These are phyloP conservation scores for Panzeria rudis DNA, from an alignment of 2,888 invertebrate genomes.

Conservation along the genomic window DNA sequence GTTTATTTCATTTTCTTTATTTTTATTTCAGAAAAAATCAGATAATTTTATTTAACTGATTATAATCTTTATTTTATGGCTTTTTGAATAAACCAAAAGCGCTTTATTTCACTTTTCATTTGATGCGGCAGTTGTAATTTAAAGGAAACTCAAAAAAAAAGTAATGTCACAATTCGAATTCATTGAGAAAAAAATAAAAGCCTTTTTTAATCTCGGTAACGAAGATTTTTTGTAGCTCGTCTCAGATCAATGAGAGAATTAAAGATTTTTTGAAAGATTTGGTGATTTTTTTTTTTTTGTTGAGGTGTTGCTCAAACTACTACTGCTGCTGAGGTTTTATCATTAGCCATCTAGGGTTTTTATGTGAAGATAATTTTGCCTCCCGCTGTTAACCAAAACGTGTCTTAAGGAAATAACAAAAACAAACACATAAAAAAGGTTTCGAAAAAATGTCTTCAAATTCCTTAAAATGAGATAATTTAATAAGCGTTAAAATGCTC, in stretches of 20 bases:
- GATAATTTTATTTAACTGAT: constrained; percentile 32
- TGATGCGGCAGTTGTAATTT: constrained; percentile 7
- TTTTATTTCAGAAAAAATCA: constrained; percentile 3
- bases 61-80: constrained; percentile 50
- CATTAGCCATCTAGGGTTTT: constrained; percentile 23
- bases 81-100: neutral
- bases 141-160: constrained; percentile 37
- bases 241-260: constrained; percentile 61
- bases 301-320: constrained; percentile 14
- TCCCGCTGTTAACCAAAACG: constrained; percentile 30
- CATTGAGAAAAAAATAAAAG: constrained; percentile 10
- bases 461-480: constrained; percentile 82
- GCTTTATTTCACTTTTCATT: constrained; percentile 20
- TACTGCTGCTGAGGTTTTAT: neutral
- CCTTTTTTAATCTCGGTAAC: neutral
- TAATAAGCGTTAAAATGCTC: constrained; percentile 83
- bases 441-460: constrained; percentile 60
- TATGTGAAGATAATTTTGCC: constrained; percentile 22
- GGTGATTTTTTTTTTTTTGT: neutral
- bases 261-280: constrained; percentile 50
- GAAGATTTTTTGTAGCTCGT: constrained; percentile 39
- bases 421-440: constrained; percentile 8
- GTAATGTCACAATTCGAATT: constrained; percentile 11
- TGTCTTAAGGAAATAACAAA: neutral
- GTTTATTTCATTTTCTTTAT: neutral